A percentile compares a stretch with the other conserved stretches of the same genome.
These are phyloP conservation scores for Ornithoptera priamus DNA, from an alignment of 2,888 invertebrate genomes.

Conservation along the genomic window DNA sequence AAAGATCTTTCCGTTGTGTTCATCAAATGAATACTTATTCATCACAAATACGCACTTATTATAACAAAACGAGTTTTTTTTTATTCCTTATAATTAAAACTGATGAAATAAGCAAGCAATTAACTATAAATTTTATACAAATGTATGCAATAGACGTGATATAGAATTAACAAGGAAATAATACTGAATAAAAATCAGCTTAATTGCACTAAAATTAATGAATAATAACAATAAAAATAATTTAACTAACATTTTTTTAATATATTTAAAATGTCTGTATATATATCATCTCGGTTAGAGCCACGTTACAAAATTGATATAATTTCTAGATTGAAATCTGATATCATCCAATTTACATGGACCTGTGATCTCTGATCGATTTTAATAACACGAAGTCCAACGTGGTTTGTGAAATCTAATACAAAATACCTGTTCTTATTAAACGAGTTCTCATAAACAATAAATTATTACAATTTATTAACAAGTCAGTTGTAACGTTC, in stretches of 20 bases:
- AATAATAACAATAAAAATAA: background rate
- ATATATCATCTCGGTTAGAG: no score
- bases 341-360: constrained; percentile 22
- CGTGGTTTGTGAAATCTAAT: constrained; percentile 15
- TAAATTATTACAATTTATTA: constrained; percentile 20
- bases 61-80: no score
- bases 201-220: background rate
- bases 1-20: no score
- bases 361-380: constrained; percentile 11
- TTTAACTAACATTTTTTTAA: background rate
- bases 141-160: no score
- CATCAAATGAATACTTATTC: no score
- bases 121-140: no score
- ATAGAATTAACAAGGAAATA: background rate
- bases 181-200: background rate
- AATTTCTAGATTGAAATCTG: constrained; percentile 15
- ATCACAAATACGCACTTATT: no score
- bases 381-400: constrained; percentile 10
- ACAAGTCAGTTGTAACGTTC: constrained; percentile 6
- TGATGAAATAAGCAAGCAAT: no score
- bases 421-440: constrained; percentile 19
- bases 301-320: constrained; percentile 2
- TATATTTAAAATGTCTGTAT: background rate
- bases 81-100: no score
- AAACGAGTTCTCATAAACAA: constrained; percentile 15